Conservation (phyloP, 2,888 invertebrate species). For the Baccha elongata region DNA sequence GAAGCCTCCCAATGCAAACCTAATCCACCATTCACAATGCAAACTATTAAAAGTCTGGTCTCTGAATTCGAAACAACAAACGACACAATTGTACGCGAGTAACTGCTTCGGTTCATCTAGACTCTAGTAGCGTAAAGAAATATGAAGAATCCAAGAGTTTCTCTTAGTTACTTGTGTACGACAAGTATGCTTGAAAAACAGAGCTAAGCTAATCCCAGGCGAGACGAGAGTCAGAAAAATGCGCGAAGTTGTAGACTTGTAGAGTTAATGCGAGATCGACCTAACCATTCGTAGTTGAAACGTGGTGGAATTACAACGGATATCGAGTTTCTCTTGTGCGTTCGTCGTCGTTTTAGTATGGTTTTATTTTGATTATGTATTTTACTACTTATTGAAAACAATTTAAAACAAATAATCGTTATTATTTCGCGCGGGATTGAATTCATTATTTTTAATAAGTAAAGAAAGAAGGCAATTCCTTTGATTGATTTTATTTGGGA, state of each 20-base stretch:
- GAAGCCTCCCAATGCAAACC: slow-evolving; percentile 20
- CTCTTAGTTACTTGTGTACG: slow-evolving; percentile 38
- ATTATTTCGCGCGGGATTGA: slow-evolving; percentile 13
- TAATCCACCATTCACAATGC: slow-evolving; percentile 28
- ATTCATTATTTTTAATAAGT: slow-evolving; percentile 6
- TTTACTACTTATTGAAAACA: slow-evolving; percentile 5
- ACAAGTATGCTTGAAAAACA: slow-evolving; percentile 37
- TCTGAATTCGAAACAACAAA: slow-evolving; percentile 52
- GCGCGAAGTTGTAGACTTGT: slow-evolving; percentile 55
- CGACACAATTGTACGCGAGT: slow-evolving; percentile 35
- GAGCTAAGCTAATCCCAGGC: slow-evolving; percentile 12
- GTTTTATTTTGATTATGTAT: slow-evolving; percentile 27
- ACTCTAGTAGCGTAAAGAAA: background rate
- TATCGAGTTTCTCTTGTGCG: slow-evolving; percentile 55
- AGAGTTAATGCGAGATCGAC: slow-evolving; percentile 53
- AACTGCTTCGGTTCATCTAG: slow-evolving; percentile 32
- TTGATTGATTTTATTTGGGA: slow-evolving; percentile 40
- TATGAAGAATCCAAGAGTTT: slow-evolving; percentile 51
- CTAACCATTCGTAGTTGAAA: slow-evolving; percentile 66
- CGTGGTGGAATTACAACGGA: slow-evolving; percentile 73
- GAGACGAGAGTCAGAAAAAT: slow-evolving; percentile 15
- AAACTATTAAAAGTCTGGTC: slow-evolving; percentile 36
- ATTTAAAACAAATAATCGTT: slow-evolving; percentile 19
- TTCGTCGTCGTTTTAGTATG: slow-evolving; percentile 28
- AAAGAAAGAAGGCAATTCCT: background rate